A percentile compares a stretch with the other conserved stretches of the same genome.
Evolutionary conservation across 1,140 invertebrate genomes (phyloP).

Genomic region (Drosophila nigrodunni): DNA sequence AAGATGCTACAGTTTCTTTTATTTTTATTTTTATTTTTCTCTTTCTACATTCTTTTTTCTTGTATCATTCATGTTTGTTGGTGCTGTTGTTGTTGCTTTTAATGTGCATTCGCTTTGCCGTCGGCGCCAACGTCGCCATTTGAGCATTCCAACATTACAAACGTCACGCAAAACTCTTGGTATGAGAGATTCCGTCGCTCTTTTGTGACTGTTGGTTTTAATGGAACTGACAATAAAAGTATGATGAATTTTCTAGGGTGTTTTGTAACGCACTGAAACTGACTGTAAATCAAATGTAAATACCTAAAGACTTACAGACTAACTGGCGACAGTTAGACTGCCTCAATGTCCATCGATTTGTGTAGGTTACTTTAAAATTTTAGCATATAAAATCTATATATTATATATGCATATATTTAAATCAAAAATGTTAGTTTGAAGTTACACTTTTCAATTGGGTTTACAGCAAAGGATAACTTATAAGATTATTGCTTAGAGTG

Average conservation of each 20-base stretch:
- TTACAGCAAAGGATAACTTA: no score
- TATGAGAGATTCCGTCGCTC: conserved; percentile 14
- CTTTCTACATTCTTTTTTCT: conserved; percentile 4
- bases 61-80: conserved; percentile 18
- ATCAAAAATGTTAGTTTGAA: no score
- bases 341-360: not conserved
- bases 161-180: conserved; percentile 50
- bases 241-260: conserved; percentile 32
- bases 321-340: conserved; percentile 6
- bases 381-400: no score
- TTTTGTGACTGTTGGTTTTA: conserved; percentile 40
- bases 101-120: conserved; percentile 71
- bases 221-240: conserved; percentile 43
- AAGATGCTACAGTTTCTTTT: conserved; percentile 55
- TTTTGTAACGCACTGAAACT: conserved; percentile 20
- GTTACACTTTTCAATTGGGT: no score
- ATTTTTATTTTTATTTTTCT: conserved; percentile 1
- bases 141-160: conserved; percentile 62
- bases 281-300: conserved; percentile 6
- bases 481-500: no score
- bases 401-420: no score
- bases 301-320: conserved; percentile 10
- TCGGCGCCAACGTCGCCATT: conserved; percentile 59
- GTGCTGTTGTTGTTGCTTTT: conserved; percentile 65
- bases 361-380: no score